Evolutionary conservation across 2,888 invertebrate species (phyloP), one percentile per base, ranked within the genome.

Genomic region (Synergus umbraculus): DNA sequence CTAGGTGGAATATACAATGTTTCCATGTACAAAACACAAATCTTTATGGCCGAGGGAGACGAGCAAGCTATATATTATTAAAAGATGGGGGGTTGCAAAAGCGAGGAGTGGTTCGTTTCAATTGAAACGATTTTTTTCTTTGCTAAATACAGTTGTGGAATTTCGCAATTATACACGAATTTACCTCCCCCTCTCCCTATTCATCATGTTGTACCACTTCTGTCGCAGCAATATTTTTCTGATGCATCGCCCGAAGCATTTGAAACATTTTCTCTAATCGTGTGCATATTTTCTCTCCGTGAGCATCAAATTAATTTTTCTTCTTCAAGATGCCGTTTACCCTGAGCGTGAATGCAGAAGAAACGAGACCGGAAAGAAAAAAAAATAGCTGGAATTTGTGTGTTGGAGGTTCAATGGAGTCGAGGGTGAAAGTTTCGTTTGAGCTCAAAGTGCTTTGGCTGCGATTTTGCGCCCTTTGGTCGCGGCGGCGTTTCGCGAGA

Each of bases 361-460:
- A 69, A 63, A 37, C 60, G 29, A 78, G 44, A 22, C 49, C 22
- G 76, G 67, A 69, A 66, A 12, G 76, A 76, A 29, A 44, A 60
- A n/a, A 83, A 69, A 29, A 69, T 54, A 73, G 49, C 54, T 37
- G n/a, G 69, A 54, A 73, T 54, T 73, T 44, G 44, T 54, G 73
- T 73, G 73, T 73, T 49, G 41, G n/a, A 29, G 49, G 54, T 73
- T 73, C 37, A 73, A 73, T 73, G 80, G 80, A 63, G 78, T 77
- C 78, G 79, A 44, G 63, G 76, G 78, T 65, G 79, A 41, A 46
- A 80, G 76, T 79, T 82, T 82, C 80, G 81, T 83, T 81, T 76
- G 82, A 84, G 83, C 69, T 80, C 80, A 83, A 83, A 84, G 84
- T 84, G 83, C 84, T 83, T 85, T 83, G 84, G 83, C 84, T 83